Evolutionary conservation across 2,113 vertebrate species (phyloP).

Genomic region (Peucedramus taeniatus): DNA sequence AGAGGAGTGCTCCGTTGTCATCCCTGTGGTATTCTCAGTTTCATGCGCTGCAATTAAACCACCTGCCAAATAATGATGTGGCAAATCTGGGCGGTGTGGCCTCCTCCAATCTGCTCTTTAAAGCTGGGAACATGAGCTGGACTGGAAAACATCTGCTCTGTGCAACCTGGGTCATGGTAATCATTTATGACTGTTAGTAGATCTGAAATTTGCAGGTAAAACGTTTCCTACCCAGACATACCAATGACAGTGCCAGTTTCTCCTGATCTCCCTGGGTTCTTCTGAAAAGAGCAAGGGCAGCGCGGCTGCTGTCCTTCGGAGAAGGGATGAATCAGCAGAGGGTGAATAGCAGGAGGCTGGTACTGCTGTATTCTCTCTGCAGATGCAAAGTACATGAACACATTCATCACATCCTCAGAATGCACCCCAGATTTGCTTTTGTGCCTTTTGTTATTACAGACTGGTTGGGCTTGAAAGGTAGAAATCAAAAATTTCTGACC

Average conservation of each 20-base stretch:
- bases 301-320: background rate
- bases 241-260: background rate
- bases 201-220: conserved; percentile 4
- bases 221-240: background rate
- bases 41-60: conserved; percentile 33
- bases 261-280: background rate
- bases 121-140: conserved; percentile 23
- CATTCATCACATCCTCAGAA: conserved; percentile 47
- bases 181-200: background rate
- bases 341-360: conserved; percentile 15
- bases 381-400: background rate
- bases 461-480: background rate
- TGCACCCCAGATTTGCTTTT: background rate
- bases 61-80: conserved; percentile 52
- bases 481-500: background rate
- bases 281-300: background rate
- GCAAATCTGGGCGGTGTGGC: conserved; percentile 28
- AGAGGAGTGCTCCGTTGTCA: conserved; percentile 37
- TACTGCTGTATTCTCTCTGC: background rate
- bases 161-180: background rate
- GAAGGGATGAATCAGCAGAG: conserved; percentile 37
- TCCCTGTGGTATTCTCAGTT: conserved; percentile 44
- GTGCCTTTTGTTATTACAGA: background rate
- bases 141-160: conserved; percentile 42
- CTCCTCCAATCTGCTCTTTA: conserved; percentile 9